Base-by-base conservation (phyloP, 1,140 invertebrate species). In the Sesamia nonagrioides region DNA sequence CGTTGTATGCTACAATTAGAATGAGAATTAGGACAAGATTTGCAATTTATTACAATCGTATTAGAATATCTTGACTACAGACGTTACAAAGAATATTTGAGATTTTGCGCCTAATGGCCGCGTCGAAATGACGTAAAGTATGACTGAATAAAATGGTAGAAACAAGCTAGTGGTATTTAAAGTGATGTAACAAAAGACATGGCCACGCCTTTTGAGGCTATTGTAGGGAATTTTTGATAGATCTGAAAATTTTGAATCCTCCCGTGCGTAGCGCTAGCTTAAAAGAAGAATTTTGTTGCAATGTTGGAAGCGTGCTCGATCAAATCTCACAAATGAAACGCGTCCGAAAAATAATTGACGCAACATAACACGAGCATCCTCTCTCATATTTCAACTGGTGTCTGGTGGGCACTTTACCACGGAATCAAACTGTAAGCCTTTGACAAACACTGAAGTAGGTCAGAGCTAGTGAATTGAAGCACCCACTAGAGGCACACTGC, bases 1-100 rank as follows among this genome's bases (percentile, higher is more conserved):
- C 17, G 68, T 61, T 78, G 61, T 78, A 61, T 54, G 56, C 58
- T 75, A 72, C 58, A 72, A 77, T 77, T 72, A 78, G n/a, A 78
- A 58, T 37, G 9, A 52, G 56, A 78, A 78, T 61, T 71, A 63
- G 68, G 68, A 52, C 77, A 27, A 61, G 68, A 50, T 72, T 60
- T 61, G 56, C 54, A 21, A 78, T 78, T 78, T 78, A 78, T 72
- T 78, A 45, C 8, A 42, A 40, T 68, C 15, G 17, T 60, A 27
- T 50, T 48, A 21, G 11, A 63, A 75, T 63, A 42, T 40, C 17
- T 73, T 11, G 7, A 18, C 13, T 48, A 63, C 58, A 35, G n/a
- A 63, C 42, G 13, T 21, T 48, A 35, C 21, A 27, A 17, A 63
- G 42, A 75, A 75, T 75, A 75, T 42, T 61, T 61, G 21, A 63